Evolutionary conservation across 2,113 vertebrate species (phyloP), one percentile per base, ranked within the genome.

Genomic region (Neogale vison): DNA sequence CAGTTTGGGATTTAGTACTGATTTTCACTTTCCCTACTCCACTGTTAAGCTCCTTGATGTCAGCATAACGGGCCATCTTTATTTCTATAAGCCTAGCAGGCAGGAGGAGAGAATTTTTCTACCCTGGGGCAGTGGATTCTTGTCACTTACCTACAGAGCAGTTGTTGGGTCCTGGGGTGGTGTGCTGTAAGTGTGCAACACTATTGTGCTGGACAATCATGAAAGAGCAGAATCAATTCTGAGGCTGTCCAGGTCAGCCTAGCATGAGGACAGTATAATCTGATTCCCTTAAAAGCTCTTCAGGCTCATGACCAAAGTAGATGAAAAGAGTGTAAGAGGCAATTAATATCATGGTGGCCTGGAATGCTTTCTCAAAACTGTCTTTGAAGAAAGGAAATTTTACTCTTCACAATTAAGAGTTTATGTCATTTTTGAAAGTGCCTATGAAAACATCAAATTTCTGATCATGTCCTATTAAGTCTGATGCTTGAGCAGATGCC

Each of bases 361-460:
- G 36, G 14, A 85, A 18, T 84, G 26, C 17, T 72, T 95, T 79
- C 79, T 85, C 77, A 47, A 34, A 85, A 8, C n/a, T 93, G 29
- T 81, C 42, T 57, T 81, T 74, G 83, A 90, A 87, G 57, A 90
- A 85, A 69, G 34, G 65, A 95, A 85, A 42, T 7, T 59, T 39
- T 1, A 36, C 4, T 80, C 50, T 89, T 65, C 20, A 39, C 69
- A 84, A 39, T 17, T 39, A 80, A 67, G 21, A 79, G 31, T 67
- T 74, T 36, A 29, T 50, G n/a, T 65, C 21, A 31, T 36, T 97
- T 90, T 94, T 93, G 80, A 97, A 82, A 96, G 20, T 50, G 34
- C 9, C 24, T 45, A 52, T 52, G 69, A 94, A 79, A 63, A 72
- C 20, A 15, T 72, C 23, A 7, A 18, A 42, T 6, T 39, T 81